These are phyloP conservation scores for Nannobrachium achirus DNA, from an alignment of 2,113 vertebrate species.

Conservation along the genomic window DNA sequence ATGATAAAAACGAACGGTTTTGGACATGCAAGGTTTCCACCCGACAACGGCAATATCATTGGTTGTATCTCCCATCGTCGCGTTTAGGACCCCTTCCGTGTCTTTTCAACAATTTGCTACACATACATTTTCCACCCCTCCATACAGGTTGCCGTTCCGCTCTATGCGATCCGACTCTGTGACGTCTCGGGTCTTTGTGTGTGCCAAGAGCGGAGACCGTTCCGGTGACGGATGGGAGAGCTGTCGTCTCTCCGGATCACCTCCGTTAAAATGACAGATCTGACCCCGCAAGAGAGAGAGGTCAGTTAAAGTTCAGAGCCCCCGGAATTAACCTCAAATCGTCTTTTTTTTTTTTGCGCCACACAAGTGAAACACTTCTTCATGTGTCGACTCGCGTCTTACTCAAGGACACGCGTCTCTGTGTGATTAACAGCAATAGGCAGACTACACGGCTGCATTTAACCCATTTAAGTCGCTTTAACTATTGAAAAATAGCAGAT, in stretches of 20 bases:
- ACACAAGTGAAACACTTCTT: constrained; percentile 6
- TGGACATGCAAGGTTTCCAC: too few species aligned
- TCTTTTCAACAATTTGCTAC: too few species aligned
- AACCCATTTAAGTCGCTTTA: too few species aligned
- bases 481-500: too few species aligned
- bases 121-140: too few species aligned
- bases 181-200: constrained; percentile 29
- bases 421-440: neutral
- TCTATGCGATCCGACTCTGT: constrained; percentile 33
- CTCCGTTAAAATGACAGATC: constrained; percentile 66
- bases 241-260: constrained; percentile 46
- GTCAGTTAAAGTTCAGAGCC: constrained; percentile 60
- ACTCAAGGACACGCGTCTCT: neutral
- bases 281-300: constrained; percentile 29
- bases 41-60: too few species aligned
- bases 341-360: too few species aligned
- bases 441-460: too few species aligned
- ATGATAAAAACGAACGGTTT: too few species aligned
- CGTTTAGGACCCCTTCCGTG: too few species aligned
- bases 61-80: too few species aligned
- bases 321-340: constrained; percentile 7
- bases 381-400: neutral
- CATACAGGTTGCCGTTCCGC: constrained; percentile 10
- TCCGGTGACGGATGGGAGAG: constrained; percentile 48
- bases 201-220: constrained; percentile 44